Conservation (phyloP, 53 echinoderm and acorn worm species). For the Mesocentrotus franciscanus region DNA sequence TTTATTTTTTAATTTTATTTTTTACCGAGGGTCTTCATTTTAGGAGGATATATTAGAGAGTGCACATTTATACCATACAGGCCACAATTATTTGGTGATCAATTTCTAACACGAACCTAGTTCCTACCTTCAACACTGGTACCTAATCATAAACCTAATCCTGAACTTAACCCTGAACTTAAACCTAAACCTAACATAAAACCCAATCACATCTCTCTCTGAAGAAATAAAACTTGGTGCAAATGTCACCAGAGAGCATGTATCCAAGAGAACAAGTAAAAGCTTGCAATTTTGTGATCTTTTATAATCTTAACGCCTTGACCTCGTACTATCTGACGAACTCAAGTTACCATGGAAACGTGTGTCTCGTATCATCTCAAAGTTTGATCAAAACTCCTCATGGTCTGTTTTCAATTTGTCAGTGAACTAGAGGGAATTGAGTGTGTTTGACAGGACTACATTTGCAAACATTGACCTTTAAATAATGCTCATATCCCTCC, state of each 20-base stretch:
- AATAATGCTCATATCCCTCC: background rate
- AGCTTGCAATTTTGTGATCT: background rate
- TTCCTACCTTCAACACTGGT: no score
- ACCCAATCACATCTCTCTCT: no score
- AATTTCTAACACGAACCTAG: no score
- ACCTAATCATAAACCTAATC: no score
- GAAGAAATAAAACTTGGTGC: no score
- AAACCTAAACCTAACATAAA: no score
- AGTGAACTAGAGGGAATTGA: constrained; percentile 33
- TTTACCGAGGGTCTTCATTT: background rate
- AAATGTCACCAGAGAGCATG: no score
- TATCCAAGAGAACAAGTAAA: no score
- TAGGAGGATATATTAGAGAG: background rate
- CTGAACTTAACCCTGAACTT: no score
- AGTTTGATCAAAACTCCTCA: background rate
- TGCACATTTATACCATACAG: no score
- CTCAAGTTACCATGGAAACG: constrained; percentile 19
- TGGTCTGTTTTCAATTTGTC: constrained; percentile 45
- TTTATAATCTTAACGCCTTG: constrained; percentile 23
- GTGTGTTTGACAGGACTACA: background rate
- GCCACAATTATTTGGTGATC: no score
- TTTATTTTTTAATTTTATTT: no score
- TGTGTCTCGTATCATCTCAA: background rate
- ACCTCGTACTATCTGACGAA: background rate
- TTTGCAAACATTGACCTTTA: constrained; percentile 27